A percentile compares a stretch with the other conserved stretches of the same genome.
Conservation (phyloP, 2,113 vertebrate species). For the Merops nubicus region DNA sequence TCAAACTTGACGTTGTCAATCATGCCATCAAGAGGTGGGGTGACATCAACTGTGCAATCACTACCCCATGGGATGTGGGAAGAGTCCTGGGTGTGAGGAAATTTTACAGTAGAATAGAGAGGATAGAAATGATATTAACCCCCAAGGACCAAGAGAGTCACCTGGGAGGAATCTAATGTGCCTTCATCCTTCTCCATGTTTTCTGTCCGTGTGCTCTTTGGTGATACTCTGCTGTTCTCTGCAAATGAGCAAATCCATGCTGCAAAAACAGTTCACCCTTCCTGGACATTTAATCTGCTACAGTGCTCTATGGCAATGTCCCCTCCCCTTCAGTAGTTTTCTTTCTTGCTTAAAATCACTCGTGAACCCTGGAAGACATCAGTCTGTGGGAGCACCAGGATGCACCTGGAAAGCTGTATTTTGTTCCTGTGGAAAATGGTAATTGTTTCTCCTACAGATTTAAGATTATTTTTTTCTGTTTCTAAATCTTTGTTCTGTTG, state of each 20-base stretch:
- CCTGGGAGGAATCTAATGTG: accelerated
- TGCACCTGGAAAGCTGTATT: neutral
- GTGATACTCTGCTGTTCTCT: neutral
- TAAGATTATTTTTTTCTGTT: neutral
- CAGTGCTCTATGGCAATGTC: accelerated
- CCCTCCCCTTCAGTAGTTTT: too few relatives aligned
- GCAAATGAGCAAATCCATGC: neutral
- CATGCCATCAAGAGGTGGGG: neutral
- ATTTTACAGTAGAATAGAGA: neutral
- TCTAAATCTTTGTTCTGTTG: neutral
- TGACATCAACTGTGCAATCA: neutral
- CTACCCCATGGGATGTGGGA: neutral
- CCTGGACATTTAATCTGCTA: neutral
- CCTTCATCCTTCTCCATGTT: neutral
- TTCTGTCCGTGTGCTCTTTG: neutral
- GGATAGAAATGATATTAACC: neutral
- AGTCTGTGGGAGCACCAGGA: neutral
- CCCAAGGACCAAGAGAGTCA: neutral
- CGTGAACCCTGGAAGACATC: neutral
- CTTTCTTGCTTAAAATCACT: neutral
- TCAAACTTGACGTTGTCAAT: neutral
- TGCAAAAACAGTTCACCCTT: neutral
- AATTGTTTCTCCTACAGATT: neutral
- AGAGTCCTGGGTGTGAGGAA: neutral
- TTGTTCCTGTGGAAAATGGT: neutral